phyloP scores from a whole-genome alignment of 2,888 invertebrate species.

The Pachycephus smyrnensis region DNA sequence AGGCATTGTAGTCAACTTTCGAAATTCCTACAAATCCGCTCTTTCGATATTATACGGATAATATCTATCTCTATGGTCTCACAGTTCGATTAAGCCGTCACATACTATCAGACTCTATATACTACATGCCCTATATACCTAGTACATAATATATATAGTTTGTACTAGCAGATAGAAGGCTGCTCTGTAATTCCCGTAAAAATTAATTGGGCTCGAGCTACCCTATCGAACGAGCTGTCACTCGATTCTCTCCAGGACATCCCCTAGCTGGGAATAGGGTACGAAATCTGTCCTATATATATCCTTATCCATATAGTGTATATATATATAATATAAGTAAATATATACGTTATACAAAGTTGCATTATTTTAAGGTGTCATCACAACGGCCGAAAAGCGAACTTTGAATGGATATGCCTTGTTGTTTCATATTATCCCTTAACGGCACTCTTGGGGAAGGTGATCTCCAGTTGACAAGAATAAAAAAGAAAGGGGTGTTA shows the following conservation, averaged over 20 bases:
- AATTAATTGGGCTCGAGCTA: not conserved
- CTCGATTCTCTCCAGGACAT: not conserved
- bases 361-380: too few species aligned
- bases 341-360: not conserved
- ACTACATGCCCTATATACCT: not conserved
- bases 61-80: not conserved
- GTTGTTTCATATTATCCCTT: not conserved
- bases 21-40: not conserved
- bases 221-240: not conserved
- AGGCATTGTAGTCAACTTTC: not conserved
- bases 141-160: not conserved
- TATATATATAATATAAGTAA: not conserved
- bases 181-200: not conserved
- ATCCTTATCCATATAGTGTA: not conserved
- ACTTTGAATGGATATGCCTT: too few species aligned
- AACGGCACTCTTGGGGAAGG: not conserved
- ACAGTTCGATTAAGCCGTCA: not conserved
- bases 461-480: not conserved
- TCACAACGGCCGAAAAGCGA: too few species aligned
- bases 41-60: not conserved
- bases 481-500: not conserved
- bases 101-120: not conserved
- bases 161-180: not conserved
- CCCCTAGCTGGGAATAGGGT: not conserved
- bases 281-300: not conserved